These are phyloP conservation scores for Nesidiocoris tenuis DNA, from an alignment of 2,888 invertebrate species.

Conservation along the genomic window DNA sequence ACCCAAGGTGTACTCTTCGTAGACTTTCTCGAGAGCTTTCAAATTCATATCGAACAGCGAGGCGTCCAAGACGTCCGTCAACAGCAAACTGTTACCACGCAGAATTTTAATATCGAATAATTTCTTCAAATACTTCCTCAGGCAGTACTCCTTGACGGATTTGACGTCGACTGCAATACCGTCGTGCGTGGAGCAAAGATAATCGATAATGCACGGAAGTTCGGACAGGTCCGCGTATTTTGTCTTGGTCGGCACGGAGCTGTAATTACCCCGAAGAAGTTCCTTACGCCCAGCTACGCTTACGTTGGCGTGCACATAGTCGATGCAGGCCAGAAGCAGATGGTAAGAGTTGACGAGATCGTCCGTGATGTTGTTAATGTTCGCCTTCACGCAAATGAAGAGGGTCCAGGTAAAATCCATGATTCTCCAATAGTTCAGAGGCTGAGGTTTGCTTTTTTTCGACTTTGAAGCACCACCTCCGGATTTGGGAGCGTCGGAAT, in stretches of 20 bases:
- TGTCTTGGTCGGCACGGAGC: conserved; percentile 52
- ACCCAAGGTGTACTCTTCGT: conserved; percentile 86
- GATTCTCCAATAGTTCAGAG: conserved; percentile 77
- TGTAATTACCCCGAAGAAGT: conserved; percentile 79
- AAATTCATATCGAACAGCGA: conserved; percentile 81
- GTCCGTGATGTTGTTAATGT: conserved; percentile 80
- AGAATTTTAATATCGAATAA: conserved; percentile 63
- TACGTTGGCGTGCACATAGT: conserved; percentile 86
- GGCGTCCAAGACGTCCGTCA: conserved; percentile 74
- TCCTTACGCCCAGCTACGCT: conserved; percentile 76
- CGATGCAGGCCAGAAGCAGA: conserved; percentile 84
- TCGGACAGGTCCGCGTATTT: conserved; percentile 62
- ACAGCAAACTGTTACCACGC: conserved; percentile 68
- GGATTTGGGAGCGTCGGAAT: conserved; percentile 60
- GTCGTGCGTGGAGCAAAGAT: conserved; percentile 77
- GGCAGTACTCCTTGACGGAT: conserved; percentile 84
- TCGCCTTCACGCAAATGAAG: conserved; percentile 84
- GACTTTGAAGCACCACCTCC: conserved; percentile 56
- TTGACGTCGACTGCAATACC: conserved; percentile 85
- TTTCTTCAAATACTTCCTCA: conserved; percentile 74
- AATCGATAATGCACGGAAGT: conserved; percentile 78
- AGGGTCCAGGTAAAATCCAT: conserved; percentile 94
- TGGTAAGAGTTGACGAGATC: conserved; percentile 95
- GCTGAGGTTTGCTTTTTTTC: conserved; percentile 59
- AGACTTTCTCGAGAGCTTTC: conserved; percentile 79